phyloP scores from a whole-genome alignment of 2,888 invertebrate genomes.

The Acanthosoma haemorrhoidale region DNA sequence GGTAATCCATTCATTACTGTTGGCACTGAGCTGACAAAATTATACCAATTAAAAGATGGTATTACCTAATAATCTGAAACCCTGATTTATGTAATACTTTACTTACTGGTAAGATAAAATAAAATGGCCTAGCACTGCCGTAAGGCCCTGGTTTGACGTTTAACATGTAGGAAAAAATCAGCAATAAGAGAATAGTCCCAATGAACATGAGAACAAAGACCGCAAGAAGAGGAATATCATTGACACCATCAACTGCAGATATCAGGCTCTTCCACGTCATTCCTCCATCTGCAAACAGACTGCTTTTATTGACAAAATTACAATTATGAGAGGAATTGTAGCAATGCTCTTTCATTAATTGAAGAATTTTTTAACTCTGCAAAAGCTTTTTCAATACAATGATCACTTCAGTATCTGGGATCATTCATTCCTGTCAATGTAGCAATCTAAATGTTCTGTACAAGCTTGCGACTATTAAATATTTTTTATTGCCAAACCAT shows the following conservation, averaged over 20 bases:
- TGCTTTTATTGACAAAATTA: too few relatives aligned
- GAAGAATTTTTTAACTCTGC: neutral
- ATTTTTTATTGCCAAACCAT: too few relatives aligned
- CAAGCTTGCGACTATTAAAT: too few relatives aligned
- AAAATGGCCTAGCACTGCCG: conserved; percentile 59
- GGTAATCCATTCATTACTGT: too few relatives aligned
- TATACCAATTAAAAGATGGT: too few relatives aligned
- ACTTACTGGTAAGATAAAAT: conserved; percentile 33
- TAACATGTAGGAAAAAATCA: conserved; percentile 59
- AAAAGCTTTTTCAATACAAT: too few relatives aligned
- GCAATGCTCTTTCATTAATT: neutral
- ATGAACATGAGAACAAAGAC: conserved; percentile 51
- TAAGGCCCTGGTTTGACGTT: conserved; percentile 60
- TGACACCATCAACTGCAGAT: conserved; percentile 41
- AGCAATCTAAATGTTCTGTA: too few relatives aligned
- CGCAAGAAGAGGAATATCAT: conserved; percentile 44
- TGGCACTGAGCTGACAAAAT: too few relatives aligned
- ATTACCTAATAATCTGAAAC: too few relatives aligned
- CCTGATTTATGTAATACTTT: too few relatives aligned
- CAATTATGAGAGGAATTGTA: neutral
- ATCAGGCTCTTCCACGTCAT: conserved; percentile 46
- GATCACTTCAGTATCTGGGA: too few relatives aligned
- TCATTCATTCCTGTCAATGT: too few relatives aligned
- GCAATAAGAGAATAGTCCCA: conserved; percentile 50
- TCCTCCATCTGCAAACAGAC: conserved; percentile 43